Evolutionary conservation across 2,113 vertebrate species (phyloP), one percentile per base, ranked within the genome.

Genomic region (Xiphorhynchus elegans): DNA sequence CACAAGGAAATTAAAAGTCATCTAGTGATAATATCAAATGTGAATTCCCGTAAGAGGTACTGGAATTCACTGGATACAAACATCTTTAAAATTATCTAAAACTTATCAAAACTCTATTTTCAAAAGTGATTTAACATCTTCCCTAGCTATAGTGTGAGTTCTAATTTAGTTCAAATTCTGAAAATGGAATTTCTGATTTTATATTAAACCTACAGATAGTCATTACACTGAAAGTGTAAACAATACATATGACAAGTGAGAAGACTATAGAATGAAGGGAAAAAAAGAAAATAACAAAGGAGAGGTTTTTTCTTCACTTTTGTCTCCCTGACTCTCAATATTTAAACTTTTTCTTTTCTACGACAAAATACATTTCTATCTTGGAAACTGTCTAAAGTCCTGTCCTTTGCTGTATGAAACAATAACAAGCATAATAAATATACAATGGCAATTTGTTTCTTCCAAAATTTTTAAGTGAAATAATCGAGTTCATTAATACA

Each of bases 301-400:
- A 2, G 17, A 6, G 1, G 0, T 0, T 7, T 53, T 42, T 84
- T 10, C 26, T 70, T 89, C 8, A 37, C 2, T 89, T 87, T 66
- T 29, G 15, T 13, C 28, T 90, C 28, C 42, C 21, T 40, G 13
- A 52, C 50, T 53, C 13, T 78, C 21, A 67, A 8, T 53, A 79
- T 85, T 63, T 68, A 49, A 73, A n/a, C 1, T 4, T 40, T 21
- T 18, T 14, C 50, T 35, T 44, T 87, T n/a, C 31, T 25, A 19
- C 8, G 62, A 9, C 3, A 59, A 42, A 31, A 50, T 13, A 47
- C 5, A 17, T 85, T 79, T 76, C 28, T 44, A 31, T 3, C 17
- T 39, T 74, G 28, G 26, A 29, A 72, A 5, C 14, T 72, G 11
- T 62, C 21, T 50, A 12, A 70, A 74, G 8, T 58, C 16, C 15